These are phyloP conservation scores for Meriones unguiculatus DNA, from an alignment of 2,113 vertebrate species.

Conservation along the genomic window DNA sequence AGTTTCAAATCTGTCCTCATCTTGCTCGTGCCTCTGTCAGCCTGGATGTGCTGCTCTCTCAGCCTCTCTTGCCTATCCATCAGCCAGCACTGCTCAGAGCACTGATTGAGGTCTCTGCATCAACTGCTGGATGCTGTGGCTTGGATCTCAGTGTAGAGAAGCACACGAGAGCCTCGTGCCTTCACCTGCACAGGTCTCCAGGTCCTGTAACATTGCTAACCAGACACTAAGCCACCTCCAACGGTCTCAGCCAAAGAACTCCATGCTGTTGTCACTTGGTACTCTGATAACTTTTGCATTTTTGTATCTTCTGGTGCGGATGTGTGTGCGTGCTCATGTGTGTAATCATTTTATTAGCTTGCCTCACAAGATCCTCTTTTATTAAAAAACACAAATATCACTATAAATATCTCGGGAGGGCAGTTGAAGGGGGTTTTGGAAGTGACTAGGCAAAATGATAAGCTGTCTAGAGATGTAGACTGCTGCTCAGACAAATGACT, in stretches of 20 bases:
- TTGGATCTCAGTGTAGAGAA: constrained; percentile 34
- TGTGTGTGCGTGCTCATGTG: not conserved
- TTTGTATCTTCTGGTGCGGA: constrained; percentile 3
- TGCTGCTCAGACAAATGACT: not conserved
- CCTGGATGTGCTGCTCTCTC: constrained; percentile 35
- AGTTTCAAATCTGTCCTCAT: not conserved
- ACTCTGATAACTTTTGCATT: constrained; percentile 14
- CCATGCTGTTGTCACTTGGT: not conserved
- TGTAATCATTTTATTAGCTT: constrained; percentile 72
- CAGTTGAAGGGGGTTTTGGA: not conserved
- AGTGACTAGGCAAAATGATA: not conserved
- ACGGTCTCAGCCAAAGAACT: constrained; percentile 2
- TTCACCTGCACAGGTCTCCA: not conserved
- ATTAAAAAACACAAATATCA: constrained; percentile 76
- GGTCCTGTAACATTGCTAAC: not conserved
- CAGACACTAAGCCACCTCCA: not conserved
- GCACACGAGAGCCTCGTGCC: not conserved
- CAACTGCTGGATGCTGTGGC: not conserved
- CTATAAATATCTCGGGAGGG: constrained; percentile 58
- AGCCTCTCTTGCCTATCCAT: constrained; percentile 48
- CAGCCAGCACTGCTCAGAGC: not conserved
- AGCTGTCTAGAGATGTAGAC: not conserved
- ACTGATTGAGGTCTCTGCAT: not conserved
- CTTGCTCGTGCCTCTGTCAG: not conserved
- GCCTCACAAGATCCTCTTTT: constrained; percentile 64